These are phyloP conservation scores for Trissolcus brochymenae DNA, from an alignment of 2,888 invertebrate species.

Conservation along the genomic window DNA sequence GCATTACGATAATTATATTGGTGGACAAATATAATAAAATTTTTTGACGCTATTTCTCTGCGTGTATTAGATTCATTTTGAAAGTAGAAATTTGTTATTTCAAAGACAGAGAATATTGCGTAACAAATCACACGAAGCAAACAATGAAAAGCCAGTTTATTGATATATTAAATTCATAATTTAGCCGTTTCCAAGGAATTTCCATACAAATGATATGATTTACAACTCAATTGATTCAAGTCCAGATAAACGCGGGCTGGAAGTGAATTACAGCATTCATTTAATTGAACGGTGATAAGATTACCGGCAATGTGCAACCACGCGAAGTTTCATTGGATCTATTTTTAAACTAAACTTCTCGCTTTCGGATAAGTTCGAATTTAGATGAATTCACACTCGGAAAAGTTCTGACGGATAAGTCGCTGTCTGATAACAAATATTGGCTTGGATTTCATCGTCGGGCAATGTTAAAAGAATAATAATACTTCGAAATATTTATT, in stretches of 20 bases:
- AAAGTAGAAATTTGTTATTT: too few relatives aligned
- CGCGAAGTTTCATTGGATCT: slow-evolving; percentile 7
- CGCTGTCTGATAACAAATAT: not conserved
- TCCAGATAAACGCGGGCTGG: not conserved
- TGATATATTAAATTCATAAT: slow-evolving; percentile 2
- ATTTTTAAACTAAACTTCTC: slow-evolving; percentile 5
- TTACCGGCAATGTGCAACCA: slow-evolving; percentile 5
- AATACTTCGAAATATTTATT: too few relatives aligned
- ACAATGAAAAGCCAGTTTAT: not conserved
- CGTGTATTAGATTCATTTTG: too few relatives aligned
- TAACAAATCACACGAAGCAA: not conserved
- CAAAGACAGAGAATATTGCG: not conserved
- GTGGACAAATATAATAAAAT: too few relatives aligned
- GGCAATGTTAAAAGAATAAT: not conserved
- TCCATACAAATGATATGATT: slow-evolving; percentile 19
- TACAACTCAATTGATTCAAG: slow-evolving; percentile 10
- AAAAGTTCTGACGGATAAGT: slow-evolving; percentile 4
- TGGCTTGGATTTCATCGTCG: not conserved
- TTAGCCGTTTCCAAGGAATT: slow-evolving; percentile 2
- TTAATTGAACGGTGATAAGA: slow-evolving; percentile 11
- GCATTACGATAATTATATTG: too few relatives aligned
- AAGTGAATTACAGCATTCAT: slow-evolving; percentile 17
- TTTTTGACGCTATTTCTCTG: too few relatives aligned
- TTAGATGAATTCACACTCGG: slow-evolving; percentile 3
- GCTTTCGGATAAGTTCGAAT: not conserved